Base-by-base conservation (phyloP, 2,797 vertebrate genomes). In the Melanotaenia trifasciata region DNA sequence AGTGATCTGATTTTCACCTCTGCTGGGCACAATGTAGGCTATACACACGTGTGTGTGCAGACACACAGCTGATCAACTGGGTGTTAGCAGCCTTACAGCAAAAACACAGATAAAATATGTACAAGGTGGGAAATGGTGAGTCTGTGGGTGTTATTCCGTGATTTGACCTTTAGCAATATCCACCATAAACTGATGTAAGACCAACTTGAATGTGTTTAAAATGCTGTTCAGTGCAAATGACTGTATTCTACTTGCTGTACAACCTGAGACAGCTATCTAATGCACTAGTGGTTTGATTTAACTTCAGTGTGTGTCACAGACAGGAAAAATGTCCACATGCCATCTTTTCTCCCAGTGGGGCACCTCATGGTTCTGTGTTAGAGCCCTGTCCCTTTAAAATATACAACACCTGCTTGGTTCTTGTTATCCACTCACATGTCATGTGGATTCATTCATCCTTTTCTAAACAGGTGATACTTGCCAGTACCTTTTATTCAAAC, bases 1-100 rank as follows among this genome's bases (percentile, higher is more conserved):
- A 58, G 65, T 59, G 62, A 79, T 70, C n/a, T 30, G 69, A 79
- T 79, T 73, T 73, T 76, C 58, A 64, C 7, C 54, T 83, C 58
- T 36, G 65, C 64, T 56, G 65, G 58, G 70, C 38, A 53, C 16
- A 69, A 36, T 8, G 10, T n/a, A 26, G 10, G 12, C 33, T 38
- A 12, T 51, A 43, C 38, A 45, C 53, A 16, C 18, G 32, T 28
- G 56, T 30, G 74, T 58, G 33, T 72, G 33, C 53, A 38, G 30
- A 60, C 0, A 1, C 59, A 40, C 33, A 33, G 57, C 57, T 7
- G 50, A 74, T 56, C 45, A 32, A 45, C 36, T 5, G 59, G 64
- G 59, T 40, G 60, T 58, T 59, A 51, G 32, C 16, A 67, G 60
- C 28, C 12, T 64, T 4, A 24, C 30, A 22, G 61, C 47, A 63